Base-by-base conservation (phyloP, 2,888 invertebrate species). In the Lycia hirtaria region DNA sequence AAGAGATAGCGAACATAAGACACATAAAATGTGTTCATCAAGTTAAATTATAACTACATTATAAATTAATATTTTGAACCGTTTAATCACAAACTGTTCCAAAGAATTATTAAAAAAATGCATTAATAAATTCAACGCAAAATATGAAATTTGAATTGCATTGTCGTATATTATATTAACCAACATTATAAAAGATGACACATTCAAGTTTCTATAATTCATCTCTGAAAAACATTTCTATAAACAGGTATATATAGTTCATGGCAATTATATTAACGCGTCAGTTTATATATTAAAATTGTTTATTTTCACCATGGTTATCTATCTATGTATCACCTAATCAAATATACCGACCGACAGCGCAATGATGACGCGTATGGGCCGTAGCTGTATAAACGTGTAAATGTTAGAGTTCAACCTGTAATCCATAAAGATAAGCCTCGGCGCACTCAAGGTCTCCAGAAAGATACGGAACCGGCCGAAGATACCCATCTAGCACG, bases 401-500 rank as follows among this genome's bases (percentile, higher is more conserved):
- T 10, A 28, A 49, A 45, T 53, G 30, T 48, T 32, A 53, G 33
- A 19, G 57, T 38, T 15, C 45, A 60, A 49, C 56, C 52, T 60
- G 65, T 51, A 62, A 51, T 20, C 12, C 24, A 43, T 44, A 28
- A 55, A 50, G 40, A 54, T 51, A 50, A 50, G 28, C 15, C 19
- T 3, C 15, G 33, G 2, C 17, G 28, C 24, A 30, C 14, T 12
- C 10, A 15, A 52, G 26, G 28, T 37, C 30, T 32, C 24, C 43
- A 37, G 33, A 37, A 37, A 32, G 12, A 5, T 14, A 22, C 37
- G 19, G 24, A 53, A 58, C 52, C 52, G 30, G 52, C 22, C 17
- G 5, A 3, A 37, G 57, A 58, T 58, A 53, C n/a, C 4, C 37
- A 58, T 58, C 57, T 43, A 14, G 57, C 52, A 53, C 57, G 57